Percentiles rank a stretch among this genome's conserved stretches.
Conservation (phyloP, 2,888 invertebrate species). For the Ormyrus pomaceus region DNA sequence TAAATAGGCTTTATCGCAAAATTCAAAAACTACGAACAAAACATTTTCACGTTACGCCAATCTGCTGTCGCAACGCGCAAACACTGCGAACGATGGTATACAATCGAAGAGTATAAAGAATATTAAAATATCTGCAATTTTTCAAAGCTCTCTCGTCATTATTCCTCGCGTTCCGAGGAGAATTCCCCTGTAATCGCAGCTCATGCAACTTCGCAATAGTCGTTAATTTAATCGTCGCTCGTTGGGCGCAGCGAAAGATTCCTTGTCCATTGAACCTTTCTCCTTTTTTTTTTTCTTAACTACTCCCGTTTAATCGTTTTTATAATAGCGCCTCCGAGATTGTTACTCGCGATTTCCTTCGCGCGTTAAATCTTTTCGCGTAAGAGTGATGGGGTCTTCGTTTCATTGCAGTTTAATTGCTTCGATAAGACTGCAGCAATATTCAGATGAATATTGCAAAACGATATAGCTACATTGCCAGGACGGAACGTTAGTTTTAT, state of each 20-base stretch:
- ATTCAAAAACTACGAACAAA: too few species aligned
- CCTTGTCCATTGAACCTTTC: conserved; percentile 28
- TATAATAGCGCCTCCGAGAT: neutral
- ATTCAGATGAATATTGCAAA: too few species aligned
- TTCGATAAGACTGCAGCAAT: neutral
- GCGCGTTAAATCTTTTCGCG: neutral
- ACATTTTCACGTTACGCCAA: too few species aligned
- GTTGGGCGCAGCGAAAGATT: conserved; percentile 14
- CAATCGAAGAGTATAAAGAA: too few species aligned
- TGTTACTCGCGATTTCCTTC: neutral
- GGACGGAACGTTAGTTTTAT: too few species aligned
- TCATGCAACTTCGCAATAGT: conserved; percentile 22
- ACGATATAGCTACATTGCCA: too few species aligned
- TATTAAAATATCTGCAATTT: too few species aligned
- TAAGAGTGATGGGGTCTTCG: neutral
- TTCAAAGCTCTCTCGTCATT: neutral
- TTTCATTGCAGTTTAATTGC: neutral
- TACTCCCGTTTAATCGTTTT: conserved; percentile 4
- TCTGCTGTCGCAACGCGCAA: too few species aligned
- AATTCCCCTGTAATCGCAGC: conserved; percentile 10
- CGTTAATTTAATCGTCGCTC: conserved; percentile 27
- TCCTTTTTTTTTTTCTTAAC: conserved; percentile 9
- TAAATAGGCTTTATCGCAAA: too few species aligned
- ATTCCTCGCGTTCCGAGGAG: neutral
- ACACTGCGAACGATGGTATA: too few species aligned